These are phyloP conservation scores for Blennius ocellaris DNA, from an alignment of 2,113 vertebrate genomes.

Conservation along the genomic window DNA sequence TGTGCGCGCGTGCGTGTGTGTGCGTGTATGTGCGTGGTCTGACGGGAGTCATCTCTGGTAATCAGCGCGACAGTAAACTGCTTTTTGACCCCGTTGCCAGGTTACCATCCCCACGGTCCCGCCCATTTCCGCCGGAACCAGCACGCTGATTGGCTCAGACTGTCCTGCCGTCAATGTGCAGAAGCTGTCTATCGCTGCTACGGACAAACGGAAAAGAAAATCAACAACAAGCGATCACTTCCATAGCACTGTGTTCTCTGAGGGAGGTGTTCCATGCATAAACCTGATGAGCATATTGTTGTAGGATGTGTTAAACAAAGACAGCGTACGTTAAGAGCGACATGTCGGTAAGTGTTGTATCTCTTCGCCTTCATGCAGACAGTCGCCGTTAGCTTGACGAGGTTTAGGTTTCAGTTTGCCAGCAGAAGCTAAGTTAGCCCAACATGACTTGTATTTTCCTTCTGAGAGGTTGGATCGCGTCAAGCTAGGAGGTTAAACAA, in stretches of 20 bases:
- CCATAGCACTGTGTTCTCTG: background rate
- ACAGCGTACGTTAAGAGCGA: conserved; percentile 9
- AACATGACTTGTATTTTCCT: conserved; percentile 5
- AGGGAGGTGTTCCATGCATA: background rate
- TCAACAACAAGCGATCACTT: conserved; percentile 12
- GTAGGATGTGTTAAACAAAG: conserved; percentile 11
- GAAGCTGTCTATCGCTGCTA: conserved; percentile 5
- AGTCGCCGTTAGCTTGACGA: conserved; percentile 12
- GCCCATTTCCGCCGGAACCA: conserved; percentile 7
- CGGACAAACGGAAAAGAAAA: conserved; percentile 37
- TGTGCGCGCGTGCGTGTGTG: no score
- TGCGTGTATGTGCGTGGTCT: no score
- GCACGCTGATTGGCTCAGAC: conserved; percentile 38
- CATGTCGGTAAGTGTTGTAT: conserved; percentile 63
- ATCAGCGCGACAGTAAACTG: conserved; percentile 44
- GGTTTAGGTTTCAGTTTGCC: conserved; percentile 6
- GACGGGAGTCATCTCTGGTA: background rate
- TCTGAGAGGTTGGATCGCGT: background rate
- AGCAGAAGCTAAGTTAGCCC: conserved; percentile 38
- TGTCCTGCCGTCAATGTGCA: conserved; percentile 31
- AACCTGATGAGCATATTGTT: conserved; percentile 8
- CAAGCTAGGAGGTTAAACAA: background rate
- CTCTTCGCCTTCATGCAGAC: conserved; percentile 1
- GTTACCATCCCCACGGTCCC: conserved; percentile 23
- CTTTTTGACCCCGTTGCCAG: conserved; percentile 48